Percentiles rank a stretch among this genome's conserved stretches.
Conservation (phyloP, 1,140 invertebrate genomes). For the Tenebrio molitor region DNA sequence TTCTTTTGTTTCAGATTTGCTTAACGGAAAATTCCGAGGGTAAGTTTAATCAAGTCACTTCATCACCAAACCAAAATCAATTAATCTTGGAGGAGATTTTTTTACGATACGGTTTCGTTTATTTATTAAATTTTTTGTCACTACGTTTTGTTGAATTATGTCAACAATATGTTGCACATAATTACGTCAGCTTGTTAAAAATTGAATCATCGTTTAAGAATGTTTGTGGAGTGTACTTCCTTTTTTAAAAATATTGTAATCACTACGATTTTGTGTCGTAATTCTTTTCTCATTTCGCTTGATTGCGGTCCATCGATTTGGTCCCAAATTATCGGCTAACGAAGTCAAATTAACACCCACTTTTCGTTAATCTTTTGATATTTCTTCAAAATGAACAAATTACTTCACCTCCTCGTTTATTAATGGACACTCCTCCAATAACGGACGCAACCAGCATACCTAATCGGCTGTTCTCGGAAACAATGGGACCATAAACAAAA, state of each 20-base stretch:
- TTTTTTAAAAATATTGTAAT: background rate
- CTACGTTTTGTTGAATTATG: constrained; percentile 7
- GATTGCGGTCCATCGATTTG: no score
- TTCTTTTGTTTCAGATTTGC: no score
- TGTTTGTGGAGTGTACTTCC: constrained; percentile 2
- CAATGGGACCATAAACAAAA: constrained; percentile 29
- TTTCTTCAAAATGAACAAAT: constrained; percentile 24
- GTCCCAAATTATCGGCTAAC: background rate
- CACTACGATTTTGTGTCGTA: background rate
- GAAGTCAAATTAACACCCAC: background rate
- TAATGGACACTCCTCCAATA: constrained; percentile 23
- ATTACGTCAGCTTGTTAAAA: constrained; percentile 36
- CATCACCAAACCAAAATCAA: no score
- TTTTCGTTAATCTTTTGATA: constrained; percentile 1
- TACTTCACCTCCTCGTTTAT: constrained; percentile 4
- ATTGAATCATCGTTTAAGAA: constrained; percentile 33
- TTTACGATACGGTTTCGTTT: background rate
- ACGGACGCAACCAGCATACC: constrained; percentile 6
- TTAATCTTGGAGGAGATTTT: no score
- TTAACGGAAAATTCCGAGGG: no score
- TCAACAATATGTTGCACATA: constrained; percentile 24
- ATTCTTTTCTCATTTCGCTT: background rate
- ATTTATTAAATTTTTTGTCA: background rate
- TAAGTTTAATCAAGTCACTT: no score
- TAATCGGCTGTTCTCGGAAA: constrained; percentile 8